Conservation (phyloP, 1,140 invertebrate genomes). For the Drosophila neocordata region DNA sequence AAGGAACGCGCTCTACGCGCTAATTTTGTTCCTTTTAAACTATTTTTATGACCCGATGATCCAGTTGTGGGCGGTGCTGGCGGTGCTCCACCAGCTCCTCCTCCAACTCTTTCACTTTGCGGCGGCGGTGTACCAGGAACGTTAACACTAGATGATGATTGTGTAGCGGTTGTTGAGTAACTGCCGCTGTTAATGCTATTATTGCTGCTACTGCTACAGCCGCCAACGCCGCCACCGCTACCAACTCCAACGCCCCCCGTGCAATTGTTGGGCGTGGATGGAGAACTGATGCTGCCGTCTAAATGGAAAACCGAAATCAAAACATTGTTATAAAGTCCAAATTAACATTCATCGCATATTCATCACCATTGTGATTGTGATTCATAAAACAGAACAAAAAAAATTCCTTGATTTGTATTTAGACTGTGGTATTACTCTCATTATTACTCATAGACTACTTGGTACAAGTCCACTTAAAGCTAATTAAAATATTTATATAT, state of each 20-base stretch:
- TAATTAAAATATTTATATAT: neutral
- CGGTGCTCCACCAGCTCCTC: constrained; percentile 37
- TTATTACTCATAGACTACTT: neutral
- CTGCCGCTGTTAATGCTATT: constrained; percentile 46
- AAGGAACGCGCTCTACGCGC: constrained; percentile 93
- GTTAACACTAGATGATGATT: constrained; percentile 32
- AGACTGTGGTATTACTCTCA: neutral
- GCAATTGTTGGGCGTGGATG: constrained; percentile 75
- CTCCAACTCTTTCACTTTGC: constrained; percentile 21
- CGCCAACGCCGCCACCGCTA: constrained; percentile 36
- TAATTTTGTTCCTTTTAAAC: constrained; percentile 90
- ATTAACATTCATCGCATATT: neutral
- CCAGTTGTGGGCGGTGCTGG: constrained; percentile 64
- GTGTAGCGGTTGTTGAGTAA: constrained; percentile 33
- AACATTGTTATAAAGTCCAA: neutral
- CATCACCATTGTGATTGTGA: neutral
- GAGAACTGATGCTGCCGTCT: constrained; percentile 82
- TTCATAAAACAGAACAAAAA: neutral
- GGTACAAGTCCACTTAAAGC: too few species aligned
- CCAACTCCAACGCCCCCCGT: constrained; percentile 45
- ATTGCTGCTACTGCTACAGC: constrained; percentile 53
- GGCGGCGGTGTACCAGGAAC: constrained; percentile 41
- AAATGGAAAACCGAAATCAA: neutral
- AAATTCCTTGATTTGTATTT: too few species aligned
- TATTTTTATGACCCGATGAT: constrained; percentile 85